Base-by-base conservation (phyloP, 1,140 invertebrate species). In the Calephelis nemesis region DNA sequence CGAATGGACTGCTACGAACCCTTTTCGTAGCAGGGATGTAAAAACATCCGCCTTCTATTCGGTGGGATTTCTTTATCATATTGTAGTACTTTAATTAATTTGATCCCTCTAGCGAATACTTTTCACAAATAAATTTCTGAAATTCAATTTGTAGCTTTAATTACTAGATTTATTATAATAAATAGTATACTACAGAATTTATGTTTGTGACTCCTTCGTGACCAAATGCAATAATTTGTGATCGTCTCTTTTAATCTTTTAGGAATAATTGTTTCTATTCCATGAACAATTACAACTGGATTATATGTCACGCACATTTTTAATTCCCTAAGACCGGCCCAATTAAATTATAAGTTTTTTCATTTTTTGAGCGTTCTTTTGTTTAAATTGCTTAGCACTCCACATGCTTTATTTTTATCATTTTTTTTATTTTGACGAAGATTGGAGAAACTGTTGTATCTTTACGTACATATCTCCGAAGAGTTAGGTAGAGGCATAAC, bases 61-160 rank as follows among this genome's bases (percentile, higher is more conserved):
- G 5, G 42, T 42, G 8, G 42, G 42, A 42, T 42, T 42, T 42
- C 12, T 60, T 60, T n/a, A 40, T 60, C 11, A 12, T 60, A 40
- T 39, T 60, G 9, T 5, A 60, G 4, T 7, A 60, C 30, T 39
- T 40, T 60, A 60, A 60, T 60, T 60, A 60, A 11, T 42, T 40
- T 5, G 40, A 40, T 11, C 58, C 30, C 58, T 12, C 5, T 39
- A 40, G 12, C 7, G 58, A 40, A 60, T 60, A 40, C 5, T 39
- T 60, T 40, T n/a, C 12, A 60, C 12, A 60, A 60, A n/a, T 5
- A 10, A 12, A 60, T 60, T 60, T 60, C 11, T 60, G 30, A 30
- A 60, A 60, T 60, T 60, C 58, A 60, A 60, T 60, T 60, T 60
- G 30, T 60, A 40, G 58, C 30, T 60, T 60, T 60, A 40, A 60